A percentile compares a stretch with the other conserved stretches of the same genome.
phyloP scores from a whole-genome alignment of 1,140 invertebrate species.

The Drosophila seguyi region DNA sequence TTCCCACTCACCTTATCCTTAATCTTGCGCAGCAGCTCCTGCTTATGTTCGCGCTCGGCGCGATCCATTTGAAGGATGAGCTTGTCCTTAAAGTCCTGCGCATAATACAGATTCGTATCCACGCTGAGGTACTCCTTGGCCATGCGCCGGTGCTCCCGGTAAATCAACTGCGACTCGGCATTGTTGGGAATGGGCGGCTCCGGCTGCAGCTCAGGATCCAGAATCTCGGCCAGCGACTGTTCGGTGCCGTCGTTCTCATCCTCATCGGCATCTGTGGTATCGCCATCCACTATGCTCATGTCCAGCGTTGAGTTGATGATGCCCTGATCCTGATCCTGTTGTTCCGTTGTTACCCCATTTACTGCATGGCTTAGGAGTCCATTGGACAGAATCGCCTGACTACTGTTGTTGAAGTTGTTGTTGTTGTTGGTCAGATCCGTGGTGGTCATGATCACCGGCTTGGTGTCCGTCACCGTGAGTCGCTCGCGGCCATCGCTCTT shows the following conservation, averaged over 20 bases:
- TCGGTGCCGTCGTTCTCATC: constrained; percentile 87
- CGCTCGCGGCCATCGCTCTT: constrained; percentile 82
- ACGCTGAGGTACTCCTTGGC: constrained; percentile 91
- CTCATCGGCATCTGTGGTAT: constrained; percentile 58
- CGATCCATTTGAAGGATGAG: constrained; percentile 78
- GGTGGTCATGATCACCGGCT: constrained; percentile 70
- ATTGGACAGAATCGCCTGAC: constrained; percentile 27
- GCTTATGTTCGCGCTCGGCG: constrained; percentile 67
- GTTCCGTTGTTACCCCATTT: not conserved
- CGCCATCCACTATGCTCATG: constrained; percentile 10
- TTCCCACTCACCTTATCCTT: constrained; percentile 55
- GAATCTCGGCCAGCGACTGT: constrained; percentile 90
- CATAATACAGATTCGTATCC: constrained; percentile 80
- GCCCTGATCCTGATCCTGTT: constrained; percentile 12
- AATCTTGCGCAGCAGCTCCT: constrained; percentile 73
- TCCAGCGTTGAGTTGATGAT: constrained; percentile 21
- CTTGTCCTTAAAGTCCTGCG: constrained; percentile 79
- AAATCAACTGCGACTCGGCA: constrained; percentile 92
- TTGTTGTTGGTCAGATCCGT: constrained; percentile 55
- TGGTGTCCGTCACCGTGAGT: constrained; percentile 79
- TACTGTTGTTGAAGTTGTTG: constrained; percentile 48
- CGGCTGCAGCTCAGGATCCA: constrained; percentile 92
- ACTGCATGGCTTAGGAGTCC: constrained; percentile 44
- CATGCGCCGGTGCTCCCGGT: constrained; percentile 93
- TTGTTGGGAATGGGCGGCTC: constrained; percentile 91